These are phyloP conservation scores for Halcyon malimbica DNA, from an alignment of 2,113 vertebrate species.

Conservation along the genomic window DNA sequence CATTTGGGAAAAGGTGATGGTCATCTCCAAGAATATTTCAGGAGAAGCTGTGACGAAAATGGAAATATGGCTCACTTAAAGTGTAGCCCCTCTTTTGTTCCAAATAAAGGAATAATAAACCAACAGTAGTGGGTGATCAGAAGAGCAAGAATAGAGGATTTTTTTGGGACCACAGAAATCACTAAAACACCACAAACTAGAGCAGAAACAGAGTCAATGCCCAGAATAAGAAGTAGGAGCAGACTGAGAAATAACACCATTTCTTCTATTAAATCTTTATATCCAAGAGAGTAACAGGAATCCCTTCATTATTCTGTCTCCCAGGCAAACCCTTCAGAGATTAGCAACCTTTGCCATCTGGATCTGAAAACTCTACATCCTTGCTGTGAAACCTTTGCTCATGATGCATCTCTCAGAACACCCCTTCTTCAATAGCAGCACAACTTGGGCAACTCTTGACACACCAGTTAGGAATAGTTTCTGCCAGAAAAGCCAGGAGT, in stretches of 20 bases:
- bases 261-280: neutral
- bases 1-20: neutral
- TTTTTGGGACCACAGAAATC: neutral
- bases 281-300: neutral
- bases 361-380: neutral
- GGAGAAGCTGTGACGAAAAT: neutral
- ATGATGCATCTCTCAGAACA: neutral
- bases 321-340: neutral
- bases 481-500: neutral
- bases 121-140: accelerated
- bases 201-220: neutral
- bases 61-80: neutral
- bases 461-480: neutral
- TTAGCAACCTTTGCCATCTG: neutral
- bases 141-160: neutral
- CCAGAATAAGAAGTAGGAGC: neutral
- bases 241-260: neutral
- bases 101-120: neutral
- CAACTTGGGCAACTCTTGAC: neutral
- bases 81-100: neutral
- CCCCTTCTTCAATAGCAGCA: neutral
- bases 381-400: neutral
- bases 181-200: neutral
- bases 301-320: neutral
- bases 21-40: neutral